Base-by-base conservation (phyloP, 2,888 invertebrate species). In the Cordilura impudica region DNA sequence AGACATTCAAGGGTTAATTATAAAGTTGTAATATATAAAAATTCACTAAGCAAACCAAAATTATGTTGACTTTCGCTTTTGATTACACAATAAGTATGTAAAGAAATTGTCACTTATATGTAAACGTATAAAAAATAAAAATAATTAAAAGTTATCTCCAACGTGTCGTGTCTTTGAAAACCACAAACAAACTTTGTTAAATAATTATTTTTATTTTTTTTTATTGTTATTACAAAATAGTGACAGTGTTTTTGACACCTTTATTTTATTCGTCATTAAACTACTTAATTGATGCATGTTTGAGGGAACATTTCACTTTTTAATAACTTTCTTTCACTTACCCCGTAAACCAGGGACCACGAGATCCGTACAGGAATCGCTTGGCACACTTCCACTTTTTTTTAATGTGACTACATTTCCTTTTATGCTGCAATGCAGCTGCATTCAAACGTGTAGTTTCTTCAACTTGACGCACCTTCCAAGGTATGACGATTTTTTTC, bases 341-440 rank as follows among this genome's bases (percentile, higher is more conserved):
- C 90, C 89, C 88, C 61, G 86, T 86, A 81, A 85, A 88, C 89
- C 92, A 92, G 45, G 91, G 90, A 26, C 92, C 91, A 47, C 91
- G 87, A 31, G 90, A 88, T 60, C 93, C 92, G 69, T 90, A 90
- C 81, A 92, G 90, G 88, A 92, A 92, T 81, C 91, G 87, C 84
- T 91, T 91, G 53, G 91, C 89, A 49, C 91, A 90, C 83, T 91
- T 90, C 93, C 93, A 93, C 83, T 91, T 91, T 72, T 91, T 89
- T 82, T 91, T 88, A 47, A 91, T 89, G 79, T 91, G 88, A 81
- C 89, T 88, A 72, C 91, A 89, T 83, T 91, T 91, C 69, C 91
- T 91, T 63, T 90, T 89, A 74, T 90, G 88, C 81, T 91, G 91
- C 74, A 90, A 88, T 70, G 90, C 85, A 29, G 90, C 85, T 81